phyloP scores from a whole-genome alignment of 2,888 invertebrate genomes.

The Leptogaster cylindrica region DNA sequence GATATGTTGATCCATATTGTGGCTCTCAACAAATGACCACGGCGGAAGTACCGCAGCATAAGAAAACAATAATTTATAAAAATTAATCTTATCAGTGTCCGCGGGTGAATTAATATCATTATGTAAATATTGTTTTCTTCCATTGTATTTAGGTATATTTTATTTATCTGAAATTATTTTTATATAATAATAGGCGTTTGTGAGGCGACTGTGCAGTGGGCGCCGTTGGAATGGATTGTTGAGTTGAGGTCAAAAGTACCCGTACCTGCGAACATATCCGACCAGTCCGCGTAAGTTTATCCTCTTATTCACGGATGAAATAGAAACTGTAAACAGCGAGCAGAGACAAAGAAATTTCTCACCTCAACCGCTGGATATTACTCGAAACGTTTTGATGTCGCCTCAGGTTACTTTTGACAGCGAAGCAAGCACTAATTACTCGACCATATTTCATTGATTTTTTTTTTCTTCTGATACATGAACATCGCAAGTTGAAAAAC shows the following conservation, averaged over 20 bases:
- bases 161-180: too few species aligned
- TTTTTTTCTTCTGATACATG: constrained; percentile 23
- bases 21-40: too few species aligned
- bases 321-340: constrained; percentile 32
- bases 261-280: background rate
- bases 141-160: too few species aligned
- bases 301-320: constrained; percentile 32
- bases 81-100: background rate
- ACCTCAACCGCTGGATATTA: constrained; percentile 26
- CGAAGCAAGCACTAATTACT: constrained; percentile 35
- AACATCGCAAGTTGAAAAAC: constrained; percentile 24
- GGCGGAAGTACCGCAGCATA: too few species aligned
- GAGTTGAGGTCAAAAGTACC: constrained; percentile 29
- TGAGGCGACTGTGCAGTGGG: background rate
- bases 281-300: constrained; percentile 14
- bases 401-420: constrained; percentile 25
- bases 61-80: background rate
- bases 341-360: constrained; percentile 33
- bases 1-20: too few species aligned
- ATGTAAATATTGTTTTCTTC: too few species aligned
- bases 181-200: background rate
- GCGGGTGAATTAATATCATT: constrained; percentile 3
- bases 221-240: background rate
- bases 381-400: constrained; percentile 26
- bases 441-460: constrained; percentile 26